Evolutionary conservation across 2,888 invertebrate genomes (phyloP), one percentile per base, ranked within the genome.

Genomic region (Platynereis dumerilii): DNA sequence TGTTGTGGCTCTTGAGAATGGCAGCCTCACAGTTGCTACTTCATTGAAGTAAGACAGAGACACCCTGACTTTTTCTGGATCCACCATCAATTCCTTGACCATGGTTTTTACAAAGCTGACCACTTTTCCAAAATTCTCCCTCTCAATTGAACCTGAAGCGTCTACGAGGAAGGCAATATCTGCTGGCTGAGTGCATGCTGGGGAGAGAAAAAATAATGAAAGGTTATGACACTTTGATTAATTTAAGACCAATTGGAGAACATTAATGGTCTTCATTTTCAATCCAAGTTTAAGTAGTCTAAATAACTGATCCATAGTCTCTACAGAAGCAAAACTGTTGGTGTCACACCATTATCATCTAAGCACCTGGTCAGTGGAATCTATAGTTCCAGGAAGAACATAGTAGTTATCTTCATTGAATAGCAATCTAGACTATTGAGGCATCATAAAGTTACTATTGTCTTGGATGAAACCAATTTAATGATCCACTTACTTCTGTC

Each of bases 41-140:
- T 80, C 80, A 63, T 79, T 82, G 75, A 79, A 82, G 65, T 80
- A 79, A 70, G 80, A 74, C 44, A 79, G 74, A 26, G 78, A 79
- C 17, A 80, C 66, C 34, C 74, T 69, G 64, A 80, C 74, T 45
- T 74, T 48, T 28, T 56, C 57, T 24, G 71, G 69, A 39, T 78
- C 77, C 2, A 76, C 64, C 53, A 77, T 72, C 58, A 80, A 74
- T 60, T 77, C 73, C 20, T 71, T 69, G 2, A 75, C 68, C 56
- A 77, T 62, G 26, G 71, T 69, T 67, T 77, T 75, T 57, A 80
- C 76, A 62, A 80, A 80, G 7, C 64, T 58, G 24, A 76, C 68
- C 64, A 79, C 74, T 48, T 75, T 74, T 26, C 75, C 69, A 71
- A 76, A 78, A 60, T 77, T 75, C 45, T 72, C 64, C 58, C 69